Conservation (phyloP, 2,797 vertebrate genomes). For the Pelochelys cantorii region DNA sequence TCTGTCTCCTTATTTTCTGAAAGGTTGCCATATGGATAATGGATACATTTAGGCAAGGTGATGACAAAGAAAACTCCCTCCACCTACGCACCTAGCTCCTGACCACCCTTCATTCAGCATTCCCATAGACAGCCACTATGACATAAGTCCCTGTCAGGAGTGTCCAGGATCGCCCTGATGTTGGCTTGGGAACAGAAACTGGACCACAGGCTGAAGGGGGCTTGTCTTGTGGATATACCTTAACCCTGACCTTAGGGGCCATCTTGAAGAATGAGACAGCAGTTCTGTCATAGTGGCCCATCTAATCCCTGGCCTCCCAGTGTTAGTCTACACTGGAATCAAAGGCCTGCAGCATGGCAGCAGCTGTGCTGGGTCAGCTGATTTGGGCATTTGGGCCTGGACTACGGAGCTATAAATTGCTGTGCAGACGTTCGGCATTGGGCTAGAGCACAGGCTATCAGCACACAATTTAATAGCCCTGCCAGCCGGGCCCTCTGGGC, state of each 20-base stretch:
- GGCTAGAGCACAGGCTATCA: not conserved
- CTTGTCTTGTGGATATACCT: not conserved
- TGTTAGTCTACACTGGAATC: not conserved
- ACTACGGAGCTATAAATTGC: not conserved
- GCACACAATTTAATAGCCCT: not conserved
- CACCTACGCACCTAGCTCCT: not conserved
- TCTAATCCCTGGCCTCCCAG: not conserved
- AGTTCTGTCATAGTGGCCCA: no score
- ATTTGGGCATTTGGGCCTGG: not conserved
- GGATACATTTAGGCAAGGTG: not conserved
- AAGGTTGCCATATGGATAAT: not conserved
- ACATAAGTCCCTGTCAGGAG: not conserved
- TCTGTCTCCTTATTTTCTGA: not conserved
- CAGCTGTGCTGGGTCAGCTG: not conserved
- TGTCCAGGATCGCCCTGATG: not conserved
- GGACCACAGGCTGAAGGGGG: not conserved
- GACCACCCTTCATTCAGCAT: not conserved
- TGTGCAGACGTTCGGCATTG: not conserved
- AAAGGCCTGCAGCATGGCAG: not conserved
- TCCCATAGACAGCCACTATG: not conserved
- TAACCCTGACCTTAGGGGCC: not conserved
- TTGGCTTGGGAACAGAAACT: not conserved
- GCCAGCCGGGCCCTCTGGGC: not conserved
- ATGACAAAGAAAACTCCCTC: not conserved
- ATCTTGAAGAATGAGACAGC: not conserved